These are phyloP conservation scores for Helicorthomorpha holstii DNA, from an alignment of 1,140 invertebrate genomes.

Conservation along the genomic window DNA sequence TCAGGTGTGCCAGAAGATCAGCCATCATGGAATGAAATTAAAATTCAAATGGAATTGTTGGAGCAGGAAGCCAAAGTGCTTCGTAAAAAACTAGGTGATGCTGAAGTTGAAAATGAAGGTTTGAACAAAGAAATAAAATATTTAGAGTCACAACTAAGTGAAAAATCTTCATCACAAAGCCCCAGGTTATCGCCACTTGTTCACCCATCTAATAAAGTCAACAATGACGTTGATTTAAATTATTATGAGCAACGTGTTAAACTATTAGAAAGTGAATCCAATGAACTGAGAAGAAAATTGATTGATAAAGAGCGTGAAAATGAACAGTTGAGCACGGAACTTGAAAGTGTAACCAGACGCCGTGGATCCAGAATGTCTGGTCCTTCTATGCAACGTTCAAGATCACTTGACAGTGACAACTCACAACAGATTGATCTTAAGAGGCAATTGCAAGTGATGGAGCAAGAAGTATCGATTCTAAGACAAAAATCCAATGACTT, in stretches of 20 bases:
- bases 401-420: slow-evolving; percentile 35
- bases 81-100: slow-evolving; percentile 61
- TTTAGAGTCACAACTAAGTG: not conserved
- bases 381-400: slow-evolving; percentile 17
- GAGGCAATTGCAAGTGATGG: slow-evolving; percentile 49
- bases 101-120: slow-evolving; percentile 59
- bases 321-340: slow-evolving; percentile 51
- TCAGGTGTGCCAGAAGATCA: slow-evolving; percentile 47
- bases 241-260: slow-evolving; percentile 10
- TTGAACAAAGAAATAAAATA: slow-evolving; percentile 40
- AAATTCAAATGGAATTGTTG: slow-evolving; percentile 65
- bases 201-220: not conserved
- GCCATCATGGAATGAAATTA: slow-evolving; percentile 41
- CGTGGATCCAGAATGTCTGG: slow-evolving; percentile 14
- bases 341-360: slow-evolving; percentile 37
- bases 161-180: not conserved
- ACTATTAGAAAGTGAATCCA: slow-evolving; percentile 47
- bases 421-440: slow-evolving; percentile 49
- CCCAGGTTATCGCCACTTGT: too few species aligned
- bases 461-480: slow-evolving; percentile 48
- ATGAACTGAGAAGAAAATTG: slow-evolving; percentile 50
- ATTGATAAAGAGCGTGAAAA: slow-evolving; percentile 67
- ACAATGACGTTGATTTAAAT: not conserved
- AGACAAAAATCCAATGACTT: slow-evolving; percentile 41
- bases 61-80: slow-evolving; percentile 70